A percentile compares a stretch with the other conserved stretches of the same genome.
phyloP scores from a whole-genome alignment of 1,140 invertebrate genomes.

The Drosophila rufa region DNA sequence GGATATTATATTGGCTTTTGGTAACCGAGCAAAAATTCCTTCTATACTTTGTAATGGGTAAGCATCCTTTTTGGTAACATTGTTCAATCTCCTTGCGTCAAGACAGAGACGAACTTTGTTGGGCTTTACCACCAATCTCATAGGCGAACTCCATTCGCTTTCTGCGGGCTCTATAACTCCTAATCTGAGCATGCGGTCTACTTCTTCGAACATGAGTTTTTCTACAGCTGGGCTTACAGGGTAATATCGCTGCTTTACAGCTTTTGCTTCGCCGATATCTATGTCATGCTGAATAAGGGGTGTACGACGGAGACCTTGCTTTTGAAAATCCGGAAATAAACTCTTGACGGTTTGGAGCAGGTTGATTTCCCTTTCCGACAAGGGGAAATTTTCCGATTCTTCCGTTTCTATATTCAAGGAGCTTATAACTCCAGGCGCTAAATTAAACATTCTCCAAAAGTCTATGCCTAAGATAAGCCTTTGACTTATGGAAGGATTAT shows the following conservation, averaged over 20 bases:
- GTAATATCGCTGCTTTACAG: conserved; percentile 4
- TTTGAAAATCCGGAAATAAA: conserved; percentile 3
- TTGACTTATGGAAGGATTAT: too few species aligned
- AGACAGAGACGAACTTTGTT: conserved; percentile 4
- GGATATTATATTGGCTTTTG: too few species aligned
- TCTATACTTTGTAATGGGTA: not conserved
- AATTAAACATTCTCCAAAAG: too few species aligned
- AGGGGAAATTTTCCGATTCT: not conserved
- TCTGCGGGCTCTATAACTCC: conserved; percentile 4
- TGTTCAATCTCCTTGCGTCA: conserved; percentile 60
- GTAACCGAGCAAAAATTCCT: too few species aligned
- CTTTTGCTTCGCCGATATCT: not conserved
- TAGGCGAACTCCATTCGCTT: conserved; percentile 7
- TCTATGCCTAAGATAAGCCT: too few species aligned
- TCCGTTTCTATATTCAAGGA: not conserved
- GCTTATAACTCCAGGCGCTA: not conserved
- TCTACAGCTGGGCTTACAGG: not conserved
- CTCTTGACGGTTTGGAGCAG: not conserved
- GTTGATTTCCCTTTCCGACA: not conserved
- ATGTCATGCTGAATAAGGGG: conserved; percentile 2
- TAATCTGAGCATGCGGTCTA: not conserved
- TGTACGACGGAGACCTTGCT: not conserved
- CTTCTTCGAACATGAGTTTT: not conserved
- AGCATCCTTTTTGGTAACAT: not conserved
- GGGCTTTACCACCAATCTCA: conserved; percentile 11